phyloP scores from a whole-genome alignment of 1,140 invertebrate genomes.

The Achatina immaculata region DNA sequence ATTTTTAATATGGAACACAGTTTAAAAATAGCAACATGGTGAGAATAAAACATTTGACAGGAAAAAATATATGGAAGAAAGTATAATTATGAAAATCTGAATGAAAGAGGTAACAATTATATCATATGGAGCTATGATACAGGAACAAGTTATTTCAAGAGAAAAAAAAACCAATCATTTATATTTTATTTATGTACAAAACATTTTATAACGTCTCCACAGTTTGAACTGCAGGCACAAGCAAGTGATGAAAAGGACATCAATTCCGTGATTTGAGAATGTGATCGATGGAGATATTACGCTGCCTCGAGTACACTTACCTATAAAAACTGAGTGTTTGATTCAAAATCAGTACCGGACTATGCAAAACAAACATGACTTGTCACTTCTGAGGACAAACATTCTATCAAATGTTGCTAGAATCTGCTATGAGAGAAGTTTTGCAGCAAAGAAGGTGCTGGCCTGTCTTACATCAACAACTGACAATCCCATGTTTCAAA shows the following conservation, averaged over 20 bases:
- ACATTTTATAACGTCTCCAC: not conserved
- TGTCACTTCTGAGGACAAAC: too few relatives aligned
- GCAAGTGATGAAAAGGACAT: not conserved
- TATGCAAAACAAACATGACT: too few relatives aligned
- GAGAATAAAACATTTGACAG: not conserved
- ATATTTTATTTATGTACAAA: not conserved
- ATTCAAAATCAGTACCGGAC: too few relatives aligned
- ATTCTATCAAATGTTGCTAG: too few relatives aligned
- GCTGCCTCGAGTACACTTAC: too few relatives aligned
- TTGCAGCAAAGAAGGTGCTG: too few relatives aligned
- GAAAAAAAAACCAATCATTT: not conserved
- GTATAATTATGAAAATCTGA: not conserved
- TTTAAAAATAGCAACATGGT: not conserved
- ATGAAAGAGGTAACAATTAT: not conserved
- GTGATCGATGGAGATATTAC: conserved; percentile 8
- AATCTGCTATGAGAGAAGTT: too few relatives aligned
- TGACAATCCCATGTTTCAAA: too few relatives aligned
- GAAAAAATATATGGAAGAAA: not conserved
- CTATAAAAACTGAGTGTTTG: too few relatives aligned
- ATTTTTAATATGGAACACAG: conserved; percentile 1
- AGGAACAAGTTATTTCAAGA: not conserved
- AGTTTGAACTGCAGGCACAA: conserved; percentile 7
- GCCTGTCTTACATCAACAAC: too few relatives aligned
- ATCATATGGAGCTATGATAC: not conserved
- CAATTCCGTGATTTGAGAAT: not conserved